Base-by-base conservation (phyloP, 2,888 invertebrate genomes). In the Polyommatus icarus region DNA sequence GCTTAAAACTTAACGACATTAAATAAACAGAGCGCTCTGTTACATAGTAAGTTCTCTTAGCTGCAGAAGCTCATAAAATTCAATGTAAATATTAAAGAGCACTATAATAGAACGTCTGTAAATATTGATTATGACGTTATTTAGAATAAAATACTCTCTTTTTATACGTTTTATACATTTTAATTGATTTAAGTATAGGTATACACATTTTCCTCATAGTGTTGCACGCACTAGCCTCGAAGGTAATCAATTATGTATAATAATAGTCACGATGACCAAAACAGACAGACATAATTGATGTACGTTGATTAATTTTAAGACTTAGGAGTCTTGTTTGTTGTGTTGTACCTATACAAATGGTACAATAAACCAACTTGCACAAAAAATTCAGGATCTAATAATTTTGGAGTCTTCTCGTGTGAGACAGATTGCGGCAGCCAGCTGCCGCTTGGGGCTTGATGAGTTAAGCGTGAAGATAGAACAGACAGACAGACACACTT, bases 261-360 rank as follows among this genome's bases (percentile, higher is more conserved):
- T 59, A 20, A 8, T 24, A 61, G 61, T 61, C 61, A 24, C 61
- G 61, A 61, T 61, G 24, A 61, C 20, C 61, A 61, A 61, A 61
- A 61, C 12, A 24, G 61, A 24, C 61, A 10, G 40, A 40, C 40
- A 40, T 40, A 40, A 40, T 57, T 59, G 20, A 59, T 59, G 57
- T 8, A 59, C 57, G n/a, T 57, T n/a, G 8, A 59, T 59, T 0
- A 8, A 20, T 8, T n/a, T 59, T 59, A 7, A n/a, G n/a, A n/a
- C 57, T n/a, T n/a, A n/a, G n/a, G n/a, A n/a, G n/a, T n/a, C n/a
- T n/a, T n/a, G n/a, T n/a, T n/a, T n/a, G n/a, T n/a, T n/a, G n/a
- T n/a, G n/a, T n/a, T n/a, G n/a, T n/a, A n/a, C n/a, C n/a, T n/a
- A n/a, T n/a, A n/a, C n/a, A n/a, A n/a, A n/a, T n/a, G 57, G 6